Conservation (phyloP, 2,797 vertebrate genomes). For the Ataeniobius toweri region DNA sequence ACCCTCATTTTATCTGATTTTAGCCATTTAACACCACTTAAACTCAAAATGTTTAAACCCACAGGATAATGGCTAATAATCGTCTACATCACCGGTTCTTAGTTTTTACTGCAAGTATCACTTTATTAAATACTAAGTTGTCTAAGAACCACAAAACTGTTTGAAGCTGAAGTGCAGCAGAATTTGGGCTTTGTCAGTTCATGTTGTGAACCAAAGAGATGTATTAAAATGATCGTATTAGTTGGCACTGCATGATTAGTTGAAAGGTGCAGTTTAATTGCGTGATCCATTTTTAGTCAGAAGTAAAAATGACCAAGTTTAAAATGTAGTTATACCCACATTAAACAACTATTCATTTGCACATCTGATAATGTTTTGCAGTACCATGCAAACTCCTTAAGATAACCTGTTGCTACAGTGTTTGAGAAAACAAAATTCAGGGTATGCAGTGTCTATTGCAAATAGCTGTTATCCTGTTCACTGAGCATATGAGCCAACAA, state of each 20-base stretch:
- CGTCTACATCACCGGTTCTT: not conserved
- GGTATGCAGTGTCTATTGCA: not conserved
- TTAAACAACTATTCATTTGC: not conserved
- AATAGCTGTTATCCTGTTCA: not conserved
- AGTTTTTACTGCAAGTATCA: slow-evolving; percentile 2
- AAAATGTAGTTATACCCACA: not conserved
- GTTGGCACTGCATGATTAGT: not conserved
- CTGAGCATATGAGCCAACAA: not conserved
- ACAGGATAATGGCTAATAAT: not conserved
- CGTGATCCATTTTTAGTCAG: not conserved
- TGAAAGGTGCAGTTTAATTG: not conserved
- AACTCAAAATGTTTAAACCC: not conserved
- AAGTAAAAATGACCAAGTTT: not conserved
- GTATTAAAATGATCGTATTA: not conserved
- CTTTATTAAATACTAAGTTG: not conserved
- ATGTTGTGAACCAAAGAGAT: not conserved
- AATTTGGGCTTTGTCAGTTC: not conserved
- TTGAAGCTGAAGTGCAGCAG: not conserved
- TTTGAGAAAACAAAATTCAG: not conserved
- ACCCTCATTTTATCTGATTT: not conserved
- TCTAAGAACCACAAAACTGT: not conserved
- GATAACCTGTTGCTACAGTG: not conserved
- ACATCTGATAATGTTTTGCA: not conserved
- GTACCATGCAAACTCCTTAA: not conserved
- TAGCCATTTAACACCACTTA: not conserved